Percentiles rank a stretch among this genome's conserved stretches.
Evolutionary conservation across 2,113 vertebrate species (phyloP).

Genomic region (Shinisaurus crocodilurus): DNA sequence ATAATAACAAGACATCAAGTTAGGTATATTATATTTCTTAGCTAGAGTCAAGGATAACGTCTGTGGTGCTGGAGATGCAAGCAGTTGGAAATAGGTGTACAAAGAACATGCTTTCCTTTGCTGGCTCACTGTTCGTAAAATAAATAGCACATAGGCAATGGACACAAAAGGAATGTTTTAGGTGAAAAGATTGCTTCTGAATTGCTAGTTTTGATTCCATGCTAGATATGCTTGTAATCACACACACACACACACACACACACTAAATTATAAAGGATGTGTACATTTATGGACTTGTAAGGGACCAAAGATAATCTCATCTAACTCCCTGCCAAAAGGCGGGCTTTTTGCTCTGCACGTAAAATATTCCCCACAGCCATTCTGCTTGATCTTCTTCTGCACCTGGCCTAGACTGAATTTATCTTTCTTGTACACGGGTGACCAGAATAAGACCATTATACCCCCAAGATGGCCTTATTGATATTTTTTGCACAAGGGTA

Average conservation of each 20-base stretch:
- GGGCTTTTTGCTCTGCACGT: background rate
- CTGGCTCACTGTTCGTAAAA: background rate
- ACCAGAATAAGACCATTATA: background rate
- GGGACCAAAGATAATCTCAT: background rate
- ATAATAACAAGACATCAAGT: background rate
- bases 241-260: no score
- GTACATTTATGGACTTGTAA: background rate
- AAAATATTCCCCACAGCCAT: background rate
- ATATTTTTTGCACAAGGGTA: background rate
- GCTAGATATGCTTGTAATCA: background rate
- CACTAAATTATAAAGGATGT: background rate
- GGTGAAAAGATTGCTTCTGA: background rate
- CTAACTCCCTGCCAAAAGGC: background rate
- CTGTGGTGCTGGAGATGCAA: background rate
- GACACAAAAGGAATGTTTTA: background rate
- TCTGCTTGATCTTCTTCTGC: background rate
- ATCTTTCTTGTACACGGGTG: background rate
- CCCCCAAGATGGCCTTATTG: background rate
- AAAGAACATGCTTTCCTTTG: background rate
- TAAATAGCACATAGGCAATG: no score
- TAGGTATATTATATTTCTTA: background rate
- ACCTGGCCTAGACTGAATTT: background rate
- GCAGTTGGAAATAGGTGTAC: background rate
- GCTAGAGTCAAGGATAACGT: background rate
- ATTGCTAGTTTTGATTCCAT: background rate